These are phyloP conservation scores for Hemithea aestivaria DNA, from an alignment of 2,888 invertebrate species.

Conservation along the genomic window DNA sequence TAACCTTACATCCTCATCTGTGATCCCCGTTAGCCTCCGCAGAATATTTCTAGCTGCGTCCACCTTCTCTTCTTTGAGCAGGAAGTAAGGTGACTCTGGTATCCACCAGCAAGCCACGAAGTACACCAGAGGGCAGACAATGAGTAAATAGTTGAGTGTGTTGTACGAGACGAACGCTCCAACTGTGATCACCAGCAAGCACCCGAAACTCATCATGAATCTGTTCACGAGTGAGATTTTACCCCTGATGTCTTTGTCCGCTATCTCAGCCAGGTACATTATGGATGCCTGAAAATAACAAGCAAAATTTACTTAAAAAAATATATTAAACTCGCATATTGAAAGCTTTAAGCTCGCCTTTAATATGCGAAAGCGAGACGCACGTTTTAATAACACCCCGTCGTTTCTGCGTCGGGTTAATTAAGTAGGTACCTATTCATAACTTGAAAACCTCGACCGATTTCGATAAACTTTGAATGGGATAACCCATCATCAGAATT, in stretches of 20 bases:
- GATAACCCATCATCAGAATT: too few species aligned
- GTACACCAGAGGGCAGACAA: constrained; percentile 61
- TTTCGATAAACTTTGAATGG: too few species aligned
- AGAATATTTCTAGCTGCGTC: constrained; percentile 61
- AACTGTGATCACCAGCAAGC: constrained; percentile 51
- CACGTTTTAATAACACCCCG: too few species aligned
- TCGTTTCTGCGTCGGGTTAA: too few species aligned
- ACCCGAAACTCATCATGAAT: constrained; percentile 56
- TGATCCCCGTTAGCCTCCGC: constrained; percentile 49
- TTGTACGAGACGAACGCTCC: constrained; percentile 58
- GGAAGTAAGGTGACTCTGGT: constrained; percentile 80
- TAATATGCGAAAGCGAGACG: too few species aligned
- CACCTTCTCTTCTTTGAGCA: constrained; percentile 69
- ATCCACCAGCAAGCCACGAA: constrained; percentile 73
- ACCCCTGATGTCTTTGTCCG: constrained; percentile 65
- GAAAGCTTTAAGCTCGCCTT: too few species aligned
- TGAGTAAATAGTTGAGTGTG: constrained; percentile 58
- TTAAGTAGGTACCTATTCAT: too few species aligned
- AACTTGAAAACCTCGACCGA: too few species aligned
- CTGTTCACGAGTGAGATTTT: constrained; percentile 45
- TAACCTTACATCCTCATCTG: constrained; percentile 41
- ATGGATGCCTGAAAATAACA: constrained; percentile 49
- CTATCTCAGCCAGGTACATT: constrained; percentile 64
- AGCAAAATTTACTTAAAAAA: too few species aligned
- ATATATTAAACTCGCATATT: too few species aligned